Base-by-base conservation (phyloP, 2,113 vertebrate genomes). In the Chroicocephalus ridibundus region DNA sequence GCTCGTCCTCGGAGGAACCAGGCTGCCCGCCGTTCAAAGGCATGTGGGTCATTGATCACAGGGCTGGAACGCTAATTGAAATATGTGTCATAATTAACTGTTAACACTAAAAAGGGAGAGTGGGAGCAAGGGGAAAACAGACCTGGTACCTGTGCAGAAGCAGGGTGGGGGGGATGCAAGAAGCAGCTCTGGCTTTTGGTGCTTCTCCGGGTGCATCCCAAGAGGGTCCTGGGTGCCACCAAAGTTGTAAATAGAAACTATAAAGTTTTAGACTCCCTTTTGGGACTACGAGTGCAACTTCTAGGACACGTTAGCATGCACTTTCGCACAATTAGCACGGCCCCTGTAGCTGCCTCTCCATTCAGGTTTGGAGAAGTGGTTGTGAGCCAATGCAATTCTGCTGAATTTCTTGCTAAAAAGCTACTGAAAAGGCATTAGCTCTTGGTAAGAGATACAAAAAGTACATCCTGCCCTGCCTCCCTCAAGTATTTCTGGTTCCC, bases 401-500 rank as follows among this genome's bases (percentile, higher is more conserved):
- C 94, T 95, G 96, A 97, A 90, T 97, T 98, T 97, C 95, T 95
- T 95, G 93, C 78, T 92, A 42, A 94, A 96, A 92, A 95, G 93
- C 72, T 95, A 79, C 94, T 93, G 93, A 88, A 94, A 95, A 97
- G 74, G 86, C 97, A 95, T 94, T 88, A 75, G 75, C 88, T 97
- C 76, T 93, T 62, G 18, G 83, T 94, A 70, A 94, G 85, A 93
- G 65, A 92, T 80, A 95, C 96, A 94, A 93, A 98, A 97, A 97
- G 94, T 97, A 98, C 97, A 96, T 96, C 94, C 97, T 98, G 96
- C 93, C 93, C 93, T 96, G 94, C 96, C 96, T 97, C 95, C 96
- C 91, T 94, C 90, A 97, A 97, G 95, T 96, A 97, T 97, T 96
- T 95, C 97, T 98, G 92, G 78, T 95, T 98, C 96, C 89, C 91